Evolutionary conservation across 2,888 invertebrate genomes (phyloP), one percentile per base, ranked within the genome.

Genomic region (Pterobdella sp.): DNA sequence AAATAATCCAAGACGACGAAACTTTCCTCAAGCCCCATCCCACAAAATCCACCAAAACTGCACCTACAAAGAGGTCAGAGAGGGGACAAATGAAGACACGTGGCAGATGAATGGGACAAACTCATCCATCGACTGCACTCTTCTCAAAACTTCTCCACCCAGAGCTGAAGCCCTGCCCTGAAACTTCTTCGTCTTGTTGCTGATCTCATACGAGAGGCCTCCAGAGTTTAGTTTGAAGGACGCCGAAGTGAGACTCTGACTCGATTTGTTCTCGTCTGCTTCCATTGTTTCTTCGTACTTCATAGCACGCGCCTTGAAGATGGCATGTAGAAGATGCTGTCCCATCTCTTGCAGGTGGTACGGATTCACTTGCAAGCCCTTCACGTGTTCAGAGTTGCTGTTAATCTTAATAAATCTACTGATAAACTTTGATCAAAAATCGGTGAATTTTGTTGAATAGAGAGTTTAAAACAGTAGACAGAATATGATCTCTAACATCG

Each of bases 321-420:
- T 77, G 18, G 80, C 82, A 76, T 83, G 82, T 77, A 81, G 80
- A 74, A 82, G 82, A 76, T 80, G 81, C 72, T 79, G 79, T 1
- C 82, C 82, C 81, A 82, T 83, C 75, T 81, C 82, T 75, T 81
- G 81, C 76, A 82, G 76, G 76, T 81, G 82, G 26, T 77, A 77
- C 26, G 80, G 83, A 72, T 77, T 79, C 73, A 82, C 82, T 73
- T 83, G 81, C 78, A 79, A 76, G 79, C 84, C 80, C 84, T 83
- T 76, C 14, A 74, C 26, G 1, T 10, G 42, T n/a, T 18, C 52
- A 14, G n/a, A 49, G 52, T 49, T 18, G n/a, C 14, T 49, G n/a
- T 49, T 18, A 49, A 7, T 1, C 32, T 14, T 49, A n/a, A n/a
- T 18, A 49, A 49, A n/a, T 49, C n/a, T 49, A 49, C 14, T 18